Evolutionary conservation across 2,113 vertebrate genomes (phyloP).

Genomic region (Protobothrops flavoviridis): DNA sequence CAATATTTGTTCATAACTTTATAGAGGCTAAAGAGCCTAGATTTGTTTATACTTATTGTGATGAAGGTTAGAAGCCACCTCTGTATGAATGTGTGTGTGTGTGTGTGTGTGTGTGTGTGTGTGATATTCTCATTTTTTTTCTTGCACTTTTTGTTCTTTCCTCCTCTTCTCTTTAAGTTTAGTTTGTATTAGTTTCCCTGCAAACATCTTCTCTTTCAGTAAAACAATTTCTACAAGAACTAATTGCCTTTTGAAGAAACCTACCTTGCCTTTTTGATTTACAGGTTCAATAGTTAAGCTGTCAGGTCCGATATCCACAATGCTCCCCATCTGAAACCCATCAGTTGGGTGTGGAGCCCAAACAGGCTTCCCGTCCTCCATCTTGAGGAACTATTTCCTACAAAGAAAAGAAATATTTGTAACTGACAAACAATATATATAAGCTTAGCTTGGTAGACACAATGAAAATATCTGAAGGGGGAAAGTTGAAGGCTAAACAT

Average conservation of each 20-base stretch:
- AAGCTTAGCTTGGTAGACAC: not conserved
- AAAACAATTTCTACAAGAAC: not conserved
- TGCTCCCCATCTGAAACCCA: conserved; percentile 96
- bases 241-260: conserved; percentile 36
- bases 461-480: not conserved
- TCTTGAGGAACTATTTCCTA: conserved; percentile 69
- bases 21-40: not conserved
- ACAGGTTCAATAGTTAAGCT: conserved; percentile 90
- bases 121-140: not conserved
- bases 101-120: not conserved
- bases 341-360: conserved; percentile 95
- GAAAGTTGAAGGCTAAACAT: not conserved
- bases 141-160: not conserved
- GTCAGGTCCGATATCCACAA: conserved; percentile 92
- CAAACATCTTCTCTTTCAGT: not conserved
- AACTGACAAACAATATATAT: not conserved
- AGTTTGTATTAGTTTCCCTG: not conserved
- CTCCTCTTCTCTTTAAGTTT: not conserved
- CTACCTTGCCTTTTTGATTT: conserved; percentile 88
- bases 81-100: not conserved
- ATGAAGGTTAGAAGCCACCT: not conserved
- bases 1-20: not conserved
- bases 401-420: conserved; percentile 26
- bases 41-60: not conserved
- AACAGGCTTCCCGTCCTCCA: conserved; percentile 97